These are phyloP conservation scores for Plutomurus gul DNA, from an alignment of 1,140 invertebrate genomes.

Conservation along the genomic window DNA sequence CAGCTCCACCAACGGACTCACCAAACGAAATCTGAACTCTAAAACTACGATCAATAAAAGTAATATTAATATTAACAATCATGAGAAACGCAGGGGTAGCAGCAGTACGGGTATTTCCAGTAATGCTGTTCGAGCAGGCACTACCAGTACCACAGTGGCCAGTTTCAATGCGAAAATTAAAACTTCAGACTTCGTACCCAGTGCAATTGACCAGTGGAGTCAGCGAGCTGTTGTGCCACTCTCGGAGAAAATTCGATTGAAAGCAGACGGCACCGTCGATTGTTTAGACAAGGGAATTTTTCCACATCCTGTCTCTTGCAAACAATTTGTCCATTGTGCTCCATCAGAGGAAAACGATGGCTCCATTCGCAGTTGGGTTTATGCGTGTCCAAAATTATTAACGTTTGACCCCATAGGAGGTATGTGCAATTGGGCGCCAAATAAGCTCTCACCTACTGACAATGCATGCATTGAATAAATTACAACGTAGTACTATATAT, in stretches of 20 bases:
- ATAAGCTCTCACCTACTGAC: slow-evolving; percentile 21
- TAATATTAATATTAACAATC: not conserved
- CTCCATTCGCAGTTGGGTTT: slow-evolving; percentile 76
- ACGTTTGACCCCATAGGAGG: slow-evolving; percentile 85
- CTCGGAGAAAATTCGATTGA: slow-evolving; percentile 66
- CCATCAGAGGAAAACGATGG: slow-evolving; percentile 76
- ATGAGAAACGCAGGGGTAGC: not conserved
- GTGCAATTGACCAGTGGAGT: not conserved
- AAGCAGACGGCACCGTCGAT: slow-evolving; percentile 68
- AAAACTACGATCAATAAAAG: not conserved
- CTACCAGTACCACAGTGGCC: not conserved
- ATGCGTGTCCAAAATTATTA: slow-evolving; percentile 79
- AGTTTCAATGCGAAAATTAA: not conserved
- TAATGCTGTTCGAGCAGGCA: not conserved
- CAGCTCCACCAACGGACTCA: slow-evolving; percentile 18
- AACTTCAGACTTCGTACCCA: not conserved
- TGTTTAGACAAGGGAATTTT: slow-evolving; percentile 86
- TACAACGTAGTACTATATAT: not conserved
- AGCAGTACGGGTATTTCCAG: not conserved
- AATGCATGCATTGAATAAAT: slow-evolving; percentile 48
- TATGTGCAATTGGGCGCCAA: slow-evolving; percentile 82
- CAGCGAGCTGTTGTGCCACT: slow-evolving; percentile 55
- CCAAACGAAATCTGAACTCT: slow-evolving; percentile 32
- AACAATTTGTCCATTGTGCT: slow-evolving; percentile 81
- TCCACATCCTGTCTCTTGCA: slow-evolving; percentile 82